Percentiles rank a stretch among this genome's conserved stretches.
These are phyloP conservation scores for Aphelenchoides avenae DNA, from an alignment of 1,140 invertebrate species.

Conservation along the genomic window DNA sequence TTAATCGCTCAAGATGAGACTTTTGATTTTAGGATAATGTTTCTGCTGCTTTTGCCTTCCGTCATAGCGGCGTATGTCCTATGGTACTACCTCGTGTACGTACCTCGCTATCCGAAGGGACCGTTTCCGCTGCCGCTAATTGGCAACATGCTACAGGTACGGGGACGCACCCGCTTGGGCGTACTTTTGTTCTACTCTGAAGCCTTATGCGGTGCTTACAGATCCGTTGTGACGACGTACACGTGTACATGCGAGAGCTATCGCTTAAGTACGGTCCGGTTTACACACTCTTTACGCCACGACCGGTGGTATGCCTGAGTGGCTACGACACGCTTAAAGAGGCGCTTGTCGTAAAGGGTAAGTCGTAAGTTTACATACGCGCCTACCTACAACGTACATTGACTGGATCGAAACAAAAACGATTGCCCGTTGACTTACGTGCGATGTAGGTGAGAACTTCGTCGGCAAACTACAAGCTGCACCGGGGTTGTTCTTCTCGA, in stretches of 20 bases:
- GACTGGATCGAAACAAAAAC: background rate
- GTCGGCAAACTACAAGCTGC: background rate
- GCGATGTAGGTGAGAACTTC: slow-evolving; percentile 1
- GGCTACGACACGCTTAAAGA: slow-evolving; percentile 8
- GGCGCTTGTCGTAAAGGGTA: slow-evolving; percentile 6
- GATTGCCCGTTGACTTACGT: background rate
- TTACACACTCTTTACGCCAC: slow-evolving; percentile 7
- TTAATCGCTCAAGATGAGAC: too few species aligned
- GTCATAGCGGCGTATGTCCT: too few species aligned
- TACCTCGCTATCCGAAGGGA: too few species aligned
- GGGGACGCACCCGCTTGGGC: too few species aligned
- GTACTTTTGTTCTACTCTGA: too few species aligned
- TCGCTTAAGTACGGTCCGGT: slow-evolving; percentile 3
- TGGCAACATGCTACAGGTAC: too few species aligned
- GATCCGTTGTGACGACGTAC: too few species aligned
- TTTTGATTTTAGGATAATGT: too few species aligned
- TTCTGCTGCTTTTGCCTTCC: too few species aligned
- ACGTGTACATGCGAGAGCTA: slow-evolving; percentile 6
- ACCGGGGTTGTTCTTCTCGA: background rate
- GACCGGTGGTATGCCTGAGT: background rate
- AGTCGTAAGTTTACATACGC: background rate
- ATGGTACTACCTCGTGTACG: too few species aligned
- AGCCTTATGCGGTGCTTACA: too few species aligned
- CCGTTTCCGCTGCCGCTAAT: too few species aligned
- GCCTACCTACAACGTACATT: background rate